Evolutionary conservation across 2,797 vertebrate genomes (phyloP).

Genomic region (Gymnocypris eckloni): DNA sequence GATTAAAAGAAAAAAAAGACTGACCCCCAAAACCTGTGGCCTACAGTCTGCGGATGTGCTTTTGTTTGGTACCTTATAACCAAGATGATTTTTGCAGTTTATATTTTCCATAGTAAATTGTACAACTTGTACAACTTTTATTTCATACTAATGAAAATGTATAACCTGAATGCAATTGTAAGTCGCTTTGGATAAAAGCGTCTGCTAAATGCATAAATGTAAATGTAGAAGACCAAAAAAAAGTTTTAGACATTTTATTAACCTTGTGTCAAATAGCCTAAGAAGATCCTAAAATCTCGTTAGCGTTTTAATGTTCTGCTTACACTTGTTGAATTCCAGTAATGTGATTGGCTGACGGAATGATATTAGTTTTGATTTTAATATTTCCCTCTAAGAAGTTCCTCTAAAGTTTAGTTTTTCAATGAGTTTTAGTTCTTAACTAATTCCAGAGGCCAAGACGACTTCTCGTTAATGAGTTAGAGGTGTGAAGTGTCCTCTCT

Average conservation of each 20-base stretch:
- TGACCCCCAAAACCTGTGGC: not conserved
- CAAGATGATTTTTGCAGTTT: not conserved
- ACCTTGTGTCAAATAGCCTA: not conserved
- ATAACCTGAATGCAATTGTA: too few species aligned
- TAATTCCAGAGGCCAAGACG: constrained; percentile 19
- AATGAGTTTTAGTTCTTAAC: constrained; percentile 16
- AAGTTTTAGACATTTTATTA: constrained; percentile 1
- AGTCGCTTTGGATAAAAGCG: too few species aligned
- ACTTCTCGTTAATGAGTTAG: not conserved
- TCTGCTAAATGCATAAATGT: too few species aligned
- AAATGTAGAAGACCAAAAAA: not conserved
- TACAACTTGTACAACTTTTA: not conserved
- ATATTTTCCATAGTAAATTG: too few species aligned
- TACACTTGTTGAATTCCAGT: not conserved
- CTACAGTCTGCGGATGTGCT: not conserved
- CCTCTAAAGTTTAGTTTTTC: not conserved
- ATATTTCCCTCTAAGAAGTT: constrained; percentile 9
- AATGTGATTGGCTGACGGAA: not conserved
- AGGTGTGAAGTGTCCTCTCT: not conserved
- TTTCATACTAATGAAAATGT: too few species aligned
- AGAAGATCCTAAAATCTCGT: not conserved
- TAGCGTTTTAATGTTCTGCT: not conserved
- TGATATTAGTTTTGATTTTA: not conserved
- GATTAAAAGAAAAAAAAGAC: not conserved
- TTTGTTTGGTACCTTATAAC: not conserved